A percentile compares a stretch with the other conserved stretches of the same genome.
These are phyloP conservation scores for Steinernema hermaphroditum DNA, from an alignment of 2,888 invertebrate species.

Conservation along the genomic window DNA sequence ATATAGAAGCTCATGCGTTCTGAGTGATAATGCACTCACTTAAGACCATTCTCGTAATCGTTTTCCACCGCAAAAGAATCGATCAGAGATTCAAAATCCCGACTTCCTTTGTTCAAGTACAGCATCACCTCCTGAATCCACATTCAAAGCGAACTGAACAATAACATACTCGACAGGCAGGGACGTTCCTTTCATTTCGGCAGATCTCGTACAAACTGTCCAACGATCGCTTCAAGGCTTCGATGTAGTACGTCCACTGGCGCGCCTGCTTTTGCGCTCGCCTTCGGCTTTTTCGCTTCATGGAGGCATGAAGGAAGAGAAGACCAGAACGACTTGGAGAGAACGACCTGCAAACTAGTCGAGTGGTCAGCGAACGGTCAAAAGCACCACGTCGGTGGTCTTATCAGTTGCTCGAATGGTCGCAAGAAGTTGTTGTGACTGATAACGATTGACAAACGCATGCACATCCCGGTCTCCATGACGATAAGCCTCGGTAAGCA, in stretches of 20 bases:
- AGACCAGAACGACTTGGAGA: background rate
- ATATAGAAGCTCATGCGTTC: background rate
- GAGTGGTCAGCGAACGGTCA: background rate
- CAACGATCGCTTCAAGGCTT: constrained; percentile 86
- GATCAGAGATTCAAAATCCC: constrained; percentile 88
- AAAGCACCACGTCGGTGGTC: no score
- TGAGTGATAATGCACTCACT: constrained; percentile 48
- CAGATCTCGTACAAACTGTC: constrained; percentile 95
- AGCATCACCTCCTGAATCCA: constrained; percentile 81
- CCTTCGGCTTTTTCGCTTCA: constrained; percentile 16
- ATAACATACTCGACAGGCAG: constrained; percentile 27
- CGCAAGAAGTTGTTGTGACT: no score
- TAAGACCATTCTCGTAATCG: constrained; percentile 83
- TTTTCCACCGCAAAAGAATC: constrained; percentile 91
- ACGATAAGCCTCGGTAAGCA: no score
- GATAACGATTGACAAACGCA: no score
- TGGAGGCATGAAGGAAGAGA: constrained; percentile 13
- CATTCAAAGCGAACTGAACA: no score
- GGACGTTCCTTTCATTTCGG: constrained; percentile 82
- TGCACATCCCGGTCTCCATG: no score
- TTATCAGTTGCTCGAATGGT: no score
- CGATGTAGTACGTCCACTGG: constrained; percentile 93
- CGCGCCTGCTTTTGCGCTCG: constrained; percentile 71
- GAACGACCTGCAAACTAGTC: background rate
- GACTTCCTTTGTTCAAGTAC: constrained; percentile 88